These are phyloP conservation scores for Tholera decimalis DNA, from an alignment of 2,888 invertebrate genomes.

Conservation along the genomic window DNA sequence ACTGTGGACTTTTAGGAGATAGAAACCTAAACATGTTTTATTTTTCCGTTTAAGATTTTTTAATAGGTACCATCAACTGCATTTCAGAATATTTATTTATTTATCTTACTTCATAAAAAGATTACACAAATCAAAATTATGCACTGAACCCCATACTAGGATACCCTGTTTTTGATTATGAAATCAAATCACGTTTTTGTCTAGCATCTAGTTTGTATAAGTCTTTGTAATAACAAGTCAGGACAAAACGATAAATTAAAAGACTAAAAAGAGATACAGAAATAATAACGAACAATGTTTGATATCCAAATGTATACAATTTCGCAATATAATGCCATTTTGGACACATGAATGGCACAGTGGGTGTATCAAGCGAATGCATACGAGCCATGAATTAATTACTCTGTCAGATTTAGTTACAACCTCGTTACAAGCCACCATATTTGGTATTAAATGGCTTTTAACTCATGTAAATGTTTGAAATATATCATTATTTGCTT, in stretches of 20 bases:
- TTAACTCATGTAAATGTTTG: slow-evolving; percentile 49
- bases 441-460: slow-evolving; percentile 50
- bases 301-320: slow-evolving; percentile 35
- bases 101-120: no score
- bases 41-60: no score
- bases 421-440: slow-evolving; percentile 43
- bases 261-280: slow-evolving; percentile 4
- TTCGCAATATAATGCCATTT: slow-evolving; percentile 39
- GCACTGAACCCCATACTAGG: no score
- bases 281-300: slow-evolving; percentile 22
- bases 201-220: neutral
- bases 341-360: slow-evolving; percentile 58
- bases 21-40: no score
- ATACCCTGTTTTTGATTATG: no score
- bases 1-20: no score
- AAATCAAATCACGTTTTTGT: neutral
- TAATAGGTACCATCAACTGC: no score
- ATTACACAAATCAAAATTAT: no score
- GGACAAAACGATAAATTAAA: slow-evolving; percentile 15
- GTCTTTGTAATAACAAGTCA: neutral
- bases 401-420: slow-evolving; percentile 41
- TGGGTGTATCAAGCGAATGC: slow-evolving; percentile 49
- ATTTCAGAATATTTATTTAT: no score
- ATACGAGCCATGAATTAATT: slow-evolving; percentile 42
- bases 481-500: slow-evolving; percentile 51